These are phyloP conservation scores for Drosophila tsacasi DNA, from an alignment of 1,140 invertebrate genomes.

Conservation along the genomic window DNA sequence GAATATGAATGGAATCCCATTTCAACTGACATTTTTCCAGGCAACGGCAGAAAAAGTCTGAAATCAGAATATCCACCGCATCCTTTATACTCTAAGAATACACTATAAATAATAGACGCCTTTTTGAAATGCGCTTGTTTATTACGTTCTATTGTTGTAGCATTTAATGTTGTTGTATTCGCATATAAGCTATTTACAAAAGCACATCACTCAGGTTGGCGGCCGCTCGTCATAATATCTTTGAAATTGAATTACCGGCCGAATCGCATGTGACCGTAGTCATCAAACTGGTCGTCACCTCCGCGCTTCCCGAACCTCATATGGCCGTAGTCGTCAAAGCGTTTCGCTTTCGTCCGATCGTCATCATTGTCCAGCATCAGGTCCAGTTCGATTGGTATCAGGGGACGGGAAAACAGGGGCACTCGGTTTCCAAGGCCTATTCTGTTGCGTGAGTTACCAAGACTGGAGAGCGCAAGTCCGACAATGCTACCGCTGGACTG, in stretches of 20 bases:
- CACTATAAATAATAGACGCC: neutral
- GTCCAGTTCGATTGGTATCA: slow-evolving; percentile 74
- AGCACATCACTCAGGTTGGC: slow-evolving; percentile 8
- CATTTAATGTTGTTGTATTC: neutral
- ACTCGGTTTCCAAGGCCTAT: slow-evolving; percentile 35
- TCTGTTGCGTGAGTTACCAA: slow-evolving; percentile 34
- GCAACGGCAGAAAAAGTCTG: neutral
- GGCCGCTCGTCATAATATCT: neutral
- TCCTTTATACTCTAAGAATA: neutral
- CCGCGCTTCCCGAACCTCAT: slow-evolving; percentile 88
- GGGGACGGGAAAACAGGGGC: slow-evolving; percentile 45
- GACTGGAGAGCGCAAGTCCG: slow-evolving; percentile 1
- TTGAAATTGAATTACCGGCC: slow-evolving; percentile 70
- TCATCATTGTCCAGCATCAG: slow-evolving; percentile 85
- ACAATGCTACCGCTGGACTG: slow-evolving; percentile 10
- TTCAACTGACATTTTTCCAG: neutral
- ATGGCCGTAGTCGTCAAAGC: slow-evolving; percentile 88
- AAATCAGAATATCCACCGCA: neutral
- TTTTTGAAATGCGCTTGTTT: slow-evolving; percentile 5
- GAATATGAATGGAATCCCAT: no score
- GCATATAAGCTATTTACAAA: slow-evolving; percentile 16
- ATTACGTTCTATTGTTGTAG: slow-evolving; percentile 3
- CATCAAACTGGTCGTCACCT: slow-evolving; percentile 86
- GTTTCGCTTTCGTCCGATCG: slow-evolving; percentile 86
- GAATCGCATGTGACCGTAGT: slow-evolving; percentile 89